Base-by-base conservation (phyloP, 2,888 invertebrate genomes). In the Encarsia formosa region DNA sequence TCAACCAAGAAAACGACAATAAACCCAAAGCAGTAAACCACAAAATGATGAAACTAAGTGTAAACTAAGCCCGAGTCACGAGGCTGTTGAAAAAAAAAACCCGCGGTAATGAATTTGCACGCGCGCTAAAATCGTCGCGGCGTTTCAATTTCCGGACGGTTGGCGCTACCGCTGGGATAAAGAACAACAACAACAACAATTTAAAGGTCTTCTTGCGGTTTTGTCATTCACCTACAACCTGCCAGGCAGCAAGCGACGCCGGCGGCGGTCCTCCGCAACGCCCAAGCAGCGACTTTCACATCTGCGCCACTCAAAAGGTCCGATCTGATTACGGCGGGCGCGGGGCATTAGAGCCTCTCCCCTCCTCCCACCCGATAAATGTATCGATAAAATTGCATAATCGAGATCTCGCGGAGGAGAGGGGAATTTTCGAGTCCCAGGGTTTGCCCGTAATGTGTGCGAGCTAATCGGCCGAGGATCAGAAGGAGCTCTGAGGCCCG, bases 361-460 rank as follows among this genome's bases (percentile, higher is more conserved):
- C n/a, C 26, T 13, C 41, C 41, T 29, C 29, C n/a, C 29, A 9
- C 9, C 24, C 50, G 50, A 56, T 56, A 49, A 56, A 53, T 50
- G 44, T 50, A 53, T 47, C 50, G 43, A 56, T 56, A 53, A 29
- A 16, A 41, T 56, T 56, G 46, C 50, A 34, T 53, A 56, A 56
- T 53, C 41, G 38, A 42, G 42, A 55, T 45, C 38, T 4, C 19
- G 4, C 16, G 9, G n/a, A 29, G 29, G 13, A n/a, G n/a, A 5
- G 8, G 26, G 26, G 39, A 35, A 35, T 43, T 47, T 52, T 38
- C 34, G 40, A 44, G 31, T 53, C 43, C 22, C 29, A 39, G 23
- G 42, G 34, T 15, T 42, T n/a, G n/a, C n/a, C n/a, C n/a, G n/a
- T n/a, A n/a, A n/a, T n/a, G n/a, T n/a, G n/a, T n/a, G n/a, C n/a